Evolutionary conservation across 1,140 invertebrate genomes (phyloP).

Genomic region (Temnothorax curvispinosus): DNA sequence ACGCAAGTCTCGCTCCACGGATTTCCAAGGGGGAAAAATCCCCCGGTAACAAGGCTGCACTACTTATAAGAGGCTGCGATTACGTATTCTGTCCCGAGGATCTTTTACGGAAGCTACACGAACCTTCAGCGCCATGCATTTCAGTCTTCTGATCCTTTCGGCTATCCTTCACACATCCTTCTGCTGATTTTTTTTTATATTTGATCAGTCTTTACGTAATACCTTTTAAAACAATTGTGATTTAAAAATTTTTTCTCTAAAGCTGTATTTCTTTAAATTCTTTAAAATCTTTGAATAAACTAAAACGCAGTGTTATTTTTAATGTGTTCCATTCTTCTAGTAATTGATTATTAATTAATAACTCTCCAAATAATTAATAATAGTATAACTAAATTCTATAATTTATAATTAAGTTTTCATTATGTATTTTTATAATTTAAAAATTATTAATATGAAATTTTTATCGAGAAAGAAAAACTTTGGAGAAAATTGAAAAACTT

Average conservation of each 20-base stretch:
- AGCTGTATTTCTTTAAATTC: neutral
- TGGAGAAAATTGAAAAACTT: neutral
- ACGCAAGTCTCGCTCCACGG: slow-evolving; percentile 55
- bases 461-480: neutral
- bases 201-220: neutral
- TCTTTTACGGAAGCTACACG: slow-evolving; percentile 49
- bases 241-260: neutral
- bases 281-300: neutral
- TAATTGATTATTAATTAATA: neutral
- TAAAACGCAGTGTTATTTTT: neutral
- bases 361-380: neutral
- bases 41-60: slow-evolving; percentile 37
- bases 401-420: neutral
- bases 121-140: slow-evolving; percentile 32
- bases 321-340: neutral
- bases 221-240: neutral
- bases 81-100: slow-evolving; percentile 68
- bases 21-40: slow-evolving; percentile 70
- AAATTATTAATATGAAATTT: neutral
- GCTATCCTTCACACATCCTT: slow-evolving; percentile 33
- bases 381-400: neutral
- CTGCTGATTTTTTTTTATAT: neutral
- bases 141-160: slow-evolving; percentile 38
- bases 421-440: neutral
- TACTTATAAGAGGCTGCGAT: slow-evolving; percentile 58